phyloP scores from a whole-genome alignment of 2,113 vertebrate species.

The Coturnix japonica region DNA sequence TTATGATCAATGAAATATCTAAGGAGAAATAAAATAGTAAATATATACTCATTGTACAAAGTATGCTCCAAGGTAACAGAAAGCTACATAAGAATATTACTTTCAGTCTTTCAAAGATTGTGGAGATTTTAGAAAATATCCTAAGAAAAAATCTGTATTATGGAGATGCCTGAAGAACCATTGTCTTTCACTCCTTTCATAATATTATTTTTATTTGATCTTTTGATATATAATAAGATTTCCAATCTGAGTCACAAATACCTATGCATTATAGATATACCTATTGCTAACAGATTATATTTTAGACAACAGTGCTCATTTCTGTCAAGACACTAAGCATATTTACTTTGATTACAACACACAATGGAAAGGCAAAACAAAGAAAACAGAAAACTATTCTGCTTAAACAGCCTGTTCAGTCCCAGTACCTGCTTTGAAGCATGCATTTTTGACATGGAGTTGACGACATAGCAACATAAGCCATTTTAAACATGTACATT shows the following conservation, averaged over 20 bases:
- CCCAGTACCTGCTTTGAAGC: background rate
- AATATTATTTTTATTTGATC: background rate
- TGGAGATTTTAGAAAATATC: background rate
- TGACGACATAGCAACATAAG: background rate
- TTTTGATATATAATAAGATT: background rate
- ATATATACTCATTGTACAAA: background rate
- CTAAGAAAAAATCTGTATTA: background rate
- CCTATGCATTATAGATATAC: background rate
- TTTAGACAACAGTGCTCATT: background rate
- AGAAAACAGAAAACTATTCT: background rate
- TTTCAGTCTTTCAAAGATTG: background rate
- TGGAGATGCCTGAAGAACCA: background rate
- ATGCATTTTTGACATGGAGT: background rate
- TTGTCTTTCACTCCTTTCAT: background rate
- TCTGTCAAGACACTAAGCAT: background rate
- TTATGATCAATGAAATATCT: constrained; percentile 90
- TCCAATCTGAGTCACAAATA: background rate
- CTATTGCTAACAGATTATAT: background rate
- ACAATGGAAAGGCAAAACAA: background rate
- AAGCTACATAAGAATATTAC: background rate
- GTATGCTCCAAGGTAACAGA: background rate
- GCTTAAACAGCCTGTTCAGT: background rate
- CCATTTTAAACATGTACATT: background rate
- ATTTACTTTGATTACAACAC: background rate
- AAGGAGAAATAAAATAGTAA: constrained; percentile 28